These are phyloP conservation scores for Pollachius pollachius DNA, from an alignment of 2,113 vertebrate genomes.

Conservation along the genomic window DNA sequence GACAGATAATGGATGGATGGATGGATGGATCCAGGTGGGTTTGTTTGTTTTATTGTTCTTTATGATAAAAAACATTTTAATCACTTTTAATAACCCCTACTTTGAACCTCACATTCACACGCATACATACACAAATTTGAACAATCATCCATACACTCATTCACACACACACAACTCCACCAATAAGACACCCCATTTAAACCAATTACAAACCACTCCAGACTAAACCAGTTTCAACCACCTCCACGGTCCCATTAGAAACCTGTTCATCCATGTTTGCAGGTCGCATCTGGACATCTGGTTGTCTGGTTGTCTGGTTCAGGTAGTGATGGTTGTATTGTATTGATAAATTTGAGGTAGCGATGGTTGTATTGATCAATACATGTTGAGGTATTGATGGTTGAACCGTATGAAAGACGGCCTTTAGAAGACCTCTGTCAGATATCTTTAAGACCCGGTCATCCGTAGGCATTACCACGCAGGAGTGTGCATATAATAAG, in stretches of 20 bases:
- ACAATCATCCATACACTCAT: background rate
- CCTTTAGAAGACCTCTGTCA: no score
- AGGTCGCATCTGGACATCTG: background rate
- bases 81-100: background rate
- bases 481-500: no score
- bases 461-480: no score
- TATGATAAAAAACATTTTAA: background rate
- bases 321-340: no score
- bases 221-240: no score
- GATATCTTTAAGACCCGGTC: no score
- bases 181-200: background rate
- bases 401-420: no score
- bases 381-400: no score
- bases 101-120: background rate
- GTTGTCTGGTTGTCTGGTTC: no score
- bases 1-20: background rate
- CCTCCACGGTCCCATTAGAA: no score
- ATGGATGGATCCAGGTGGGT: conserved; percentile 42
- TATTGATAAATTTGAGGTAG: no score
- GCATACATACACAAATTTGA: background rate
- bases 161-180: conserved; percentile 20
- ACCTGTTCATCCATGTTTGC: background rate
- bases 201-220: background rate
- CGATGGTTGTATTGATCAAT: no score
- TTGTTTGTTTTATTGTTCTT: conserved; percentile 47